Percentiles rank a stretch among this genome's conserved stretches.
Conservation (phyloP, 1,140 invertebrate genomes). For the Eulimnadia texana region DNA sequence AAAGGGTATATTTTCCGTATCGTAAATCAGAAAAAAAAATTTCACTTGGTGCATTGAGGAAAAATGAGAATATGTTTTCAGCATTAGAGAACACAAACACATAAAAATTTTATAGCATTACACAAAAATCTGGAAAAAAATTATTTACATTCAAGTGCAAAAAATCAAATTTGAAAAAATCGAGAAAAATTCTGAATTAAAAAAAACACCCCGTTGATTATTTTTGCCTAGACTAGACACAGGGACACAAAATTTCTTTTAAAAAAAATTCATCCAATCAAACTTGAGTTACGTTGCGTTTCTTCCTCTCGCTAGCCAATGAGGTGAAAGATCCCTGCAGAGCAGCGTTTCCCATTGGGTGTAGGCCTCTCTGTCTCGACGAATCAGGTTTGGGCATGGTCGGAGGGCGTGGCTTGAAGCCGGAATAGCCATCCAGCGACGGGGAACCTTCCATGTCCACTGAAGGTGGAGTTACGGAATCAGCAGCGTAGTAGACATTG, state of each 20-base stretch:
- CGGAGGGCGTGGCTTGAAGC: conserved; percentile 10
- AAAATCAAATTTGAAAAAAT: not conserved
- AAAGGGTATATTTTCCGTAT: too few relatives aligned
- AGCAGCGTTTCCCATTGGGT: conserved; percentile 4
- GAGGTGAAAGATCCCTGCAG: conserved; percentile 16
- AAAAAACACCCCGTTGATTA: not conserved
- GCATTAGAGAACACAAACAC: too few relatives aligned
- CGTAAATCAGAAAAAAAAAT: too few relatives aligned
- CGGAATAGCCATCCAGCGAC: not conserved
- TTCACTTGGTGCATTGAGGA: too few relatives aligned
- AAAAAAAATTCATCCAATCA: not conserved
- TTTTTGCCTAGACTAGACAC: not conserved
- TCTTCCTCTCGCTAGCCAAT: conserved; percentile 15
- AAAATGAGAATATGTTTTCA: too few relatives aligned
- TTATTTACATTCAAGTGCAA: not conserved
- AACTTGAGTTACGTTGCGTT: conserved; percentile 17
- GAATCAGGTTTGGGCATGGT: conserved; percentile 15
- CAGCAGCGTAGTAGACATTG: not conserved
- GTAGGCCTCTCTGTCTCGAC: not conserved
- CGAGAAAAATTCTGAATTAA: not conserved
- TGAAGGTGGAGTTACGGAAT: conserved; percentile 11
- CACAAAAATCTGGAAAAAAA: too few relatives aligned
- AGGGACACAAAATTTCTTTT: not conserved
- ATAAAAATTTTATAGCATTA: too few relatives aligned
- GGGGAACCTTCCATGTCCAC: conserved; percentile 8